A percentile compares a stretch with the other conserved stretches of the same genome.
phyloP scores from a whole-genome alignment of 92 coral and sea anemone species.

The Chrysogorgia sp. region DNA sequence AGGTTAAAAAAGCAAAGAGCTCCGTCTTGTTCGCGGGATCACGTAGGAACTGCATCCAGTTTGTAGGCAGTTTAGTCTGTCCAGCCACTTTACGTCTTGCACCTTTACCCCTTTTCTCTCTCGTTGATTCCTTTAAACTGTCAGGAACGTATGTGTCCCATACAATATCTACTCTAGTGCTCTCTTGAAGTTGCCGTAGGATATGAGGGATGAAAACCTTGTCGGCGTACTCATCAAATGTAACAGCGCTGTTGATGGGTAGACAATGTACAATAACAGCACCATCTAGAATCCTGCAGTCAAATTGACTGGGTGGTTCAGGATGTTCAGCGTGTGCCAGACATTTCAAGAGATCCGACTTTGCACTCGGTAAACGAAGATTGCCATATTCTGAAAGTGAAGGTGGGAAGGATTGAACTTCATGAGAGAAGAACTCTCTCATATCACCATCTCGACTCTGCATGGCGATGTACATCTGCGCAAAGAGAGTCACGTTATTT shows the following conservation, averaged over 20 bases:
- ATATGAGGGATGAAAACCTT: conserved; percentile 52
- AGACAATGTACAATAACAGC: conserved; percentile 60
- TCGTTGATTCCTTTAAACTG: conserved; percentile 52
- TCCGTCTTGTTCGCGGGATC: conserved; percentile 49
- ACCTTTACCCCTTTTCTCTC: conserved; percentile 50
- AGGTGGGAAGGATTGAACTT: conserved; percentile 62
- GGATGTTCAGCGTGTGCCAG: conserved; percentile 28
- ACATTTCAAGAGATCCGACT: conserved; percentile 52
- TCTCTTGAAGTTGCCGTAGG: background rate
- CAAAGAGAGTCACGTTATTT: conserved; percentile 4
- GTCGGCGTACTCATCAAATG: conserved; percentile 58
- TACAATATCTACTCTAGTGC: background rate
- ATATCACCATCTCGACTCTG: conserved; percentile 48
- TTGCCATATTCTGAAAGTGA: conserved; percentile 61
- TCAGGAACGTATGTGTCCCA: conserved; percentile 35
- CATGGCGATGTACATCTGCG: conserved; percentile 24
- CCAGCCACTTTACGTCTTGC: conserved; percentile 51
- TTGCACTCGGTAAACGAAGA: conserved; percentile 49
- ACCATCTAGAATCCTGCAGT: conserved; percentile 46
- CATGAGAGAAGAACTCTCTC: conserved; percentile 58
- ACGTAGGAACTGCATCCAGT: conserved; percentile 31
- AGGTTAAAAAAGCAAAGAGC: conserved; percentile 45
- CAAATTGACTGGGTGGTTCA: conserved; percentile 48
- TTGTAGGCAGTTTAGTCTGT: conserved; percentile 31
- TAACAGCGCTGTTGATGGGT: conserved; percentile 30